Conservation (phyloP, 2,113 vertebrate genomes). For the Gobiocypris rarus region DNA sequence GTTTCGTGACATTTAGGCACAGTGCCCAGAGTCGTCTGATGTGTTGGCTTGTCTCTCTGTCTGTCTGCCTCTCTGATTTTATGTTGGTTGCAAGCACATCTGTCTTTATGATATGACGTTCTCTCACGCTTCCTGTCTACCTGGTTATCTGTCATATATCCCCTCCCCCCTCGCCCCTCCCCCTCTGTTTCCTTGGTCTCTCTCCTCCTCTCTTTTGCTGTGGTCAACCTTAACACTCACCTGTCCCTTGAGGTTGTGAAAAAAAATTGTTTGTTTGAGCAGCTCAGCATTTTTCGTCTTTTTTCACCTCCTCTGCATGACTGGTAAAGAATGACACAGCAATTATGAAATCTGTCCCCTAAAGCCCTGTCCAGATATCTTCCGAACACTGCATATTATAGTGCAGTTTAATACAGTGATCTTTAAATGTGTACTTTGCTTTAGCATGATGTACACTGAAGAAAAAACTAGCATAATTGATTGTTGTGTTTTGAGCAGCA, state of each 20-base stretch:
- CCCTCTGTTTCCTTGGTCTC: constrained; percentile 51
- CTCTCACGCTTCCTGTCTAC: constrained; percentile 64
- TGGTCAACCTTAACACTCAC: constrained; percentile 58
- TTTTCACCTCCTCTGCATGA: constrained; percentile 52
- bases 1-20: constrained; percentile 39
- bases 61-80: constrained; percentile 66
- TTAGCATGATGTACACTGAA: not conserved
- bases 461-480: not conserved
- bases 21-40: constrained; percentile 58
- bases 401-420: not conserved
- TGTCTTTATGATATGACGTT: constrained; percentile 65
- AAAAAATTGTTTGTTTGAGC: constrained; percentile 46
- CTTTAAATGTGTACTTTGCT: not conserved
- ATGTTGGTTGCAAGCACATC: constrained; percentile 62
- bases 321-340: constrained; percentile 62
- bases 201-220: constrained; percentile 34
- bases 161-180: not conserved
- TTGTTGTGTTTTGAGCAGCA: not conserved
- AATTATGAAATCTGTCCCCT: constrained; percentile 59
- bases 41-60: constrained; percentile 61
- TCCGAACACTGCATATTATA: not conserved
- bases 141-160: constrained; percentile 59
- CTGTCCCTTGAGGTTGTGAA: constrained; percentile 63
- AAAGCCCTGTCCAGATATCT: not conserved
- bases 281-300: constrained; percentile 58